phyloP scores from a whole-genome alignment of 2,797 vertebrate genomes.

The Eulemur coronatus region DNA sequence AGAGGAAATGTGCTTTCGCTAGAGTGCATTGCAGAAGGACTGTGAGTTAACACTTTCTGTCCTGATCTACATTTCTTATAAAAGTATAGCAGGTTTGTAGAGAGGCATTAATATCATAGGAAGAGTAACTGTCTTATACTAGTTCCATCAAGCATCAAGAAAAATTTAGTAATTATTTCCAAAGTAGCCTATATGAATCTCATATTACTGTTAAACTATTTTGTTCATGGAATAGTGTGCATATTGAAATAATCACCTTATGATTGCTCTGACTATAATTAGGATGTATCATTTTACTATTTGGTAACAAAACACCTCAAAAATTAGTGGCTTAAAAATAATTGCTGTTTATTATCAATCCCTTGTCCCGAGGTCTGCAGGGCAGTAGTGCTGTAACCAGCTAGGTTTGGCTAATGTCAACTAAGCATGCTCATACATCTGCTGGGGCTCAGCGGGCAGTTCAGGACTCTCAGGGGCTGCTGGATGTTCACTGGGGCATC shows the following conservation, averaged over 20 bases:
- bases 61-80: background rate
- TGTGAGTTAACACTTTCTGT: slow-evolving; percentile 88
- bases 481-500: background rate
- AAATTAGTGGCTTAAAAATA: background rate
- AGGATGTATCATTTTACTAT: background rate
- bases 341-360: background rate
- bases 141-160: background rate
- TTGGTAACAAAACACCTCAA: background rate
- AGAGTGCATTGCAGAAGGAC: slow-evolving; percentile 97
- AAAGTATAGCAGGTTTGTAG: background rate
- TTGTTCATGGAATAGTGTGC: background rate
- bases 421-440: background rate
- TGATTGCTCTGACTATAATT: background rate
- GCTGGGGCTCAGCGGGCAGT: background rate
- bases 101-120: background rate
- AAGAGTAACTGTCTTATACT: background rate
- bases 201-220: background rate
- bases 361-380: background rate
- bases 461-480: background rate
- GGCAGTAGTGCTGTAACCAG: background rate
- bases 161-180: slow-evolving; percentile 9
- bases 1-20: slow-evolving; percentile 93
- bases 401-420: background rate
- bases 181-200: background rate
- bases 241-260: background rate